These are phyloP conservation scores for Barbus barbus DNA, from an alignment of 2,113 vertebrate species.

Conservation along the genomic window DNA sequence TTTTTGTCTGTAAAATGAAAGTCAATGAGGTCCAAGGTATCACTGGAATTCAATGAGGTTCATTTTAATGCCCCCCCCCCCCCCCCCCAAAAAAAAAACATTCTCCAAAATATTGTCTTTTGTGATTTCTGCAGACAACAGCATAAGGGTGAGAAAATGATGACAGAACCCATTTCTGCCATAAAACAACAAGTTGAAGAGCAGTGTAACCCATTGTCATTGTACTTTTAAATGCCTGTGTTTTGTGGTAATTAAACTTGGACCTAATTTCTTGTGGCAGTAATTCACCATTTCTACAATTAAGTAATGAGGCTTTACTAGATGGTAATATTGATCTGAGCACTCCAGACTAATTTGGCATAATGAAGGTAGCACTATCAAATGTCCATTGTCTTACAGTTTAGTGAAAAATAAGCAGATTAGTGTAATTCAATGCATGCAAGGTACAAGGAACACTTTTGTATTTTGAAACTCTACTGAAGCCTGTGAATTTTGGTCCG, in stretches of 20 bases:
- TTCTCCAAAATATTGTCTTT: neutral
- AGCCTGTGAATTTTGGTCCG: neutral
- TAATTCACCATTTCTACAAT: conserved; percentile 5
- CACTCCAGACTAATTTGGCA: conserved; percentile 12
- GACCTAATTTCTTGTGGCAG: neutral
- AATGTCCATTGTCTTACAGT: neutral
- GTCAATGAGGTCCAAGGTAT: neutral
- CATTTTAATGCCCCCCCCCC: too few relatives aligned
- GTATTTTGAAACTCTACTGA: neutral
- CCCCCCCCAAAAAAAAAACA: too few relatives aligned
- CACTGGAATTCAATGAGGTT: too few relatives aligned
- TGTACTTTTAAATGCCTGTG: neutral
- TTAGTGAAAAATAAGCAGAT: conserved; percentile 17
- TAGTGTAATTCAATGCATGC: conserved; percentile 14
- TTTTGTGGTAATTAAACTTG: neutral
- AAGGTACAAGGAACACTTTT: neutral
- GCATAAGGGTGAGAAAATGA: neutral
- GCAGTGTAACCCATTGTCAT: neutral
- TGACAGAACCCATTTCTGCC: neutral
- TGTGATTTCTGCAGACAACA: neutral
- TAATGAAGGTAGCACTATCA: conserved; percentile 30
- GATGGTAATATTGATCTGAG: conserved; percentile 29
- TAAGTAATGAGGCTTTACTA: neutral
- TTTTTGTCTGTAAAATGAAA: neutral
- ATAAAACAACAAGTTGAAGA: neutral